Conservation (phyloP, 2,113 vertebrate species). For the Oryzias woworae region DNA sequence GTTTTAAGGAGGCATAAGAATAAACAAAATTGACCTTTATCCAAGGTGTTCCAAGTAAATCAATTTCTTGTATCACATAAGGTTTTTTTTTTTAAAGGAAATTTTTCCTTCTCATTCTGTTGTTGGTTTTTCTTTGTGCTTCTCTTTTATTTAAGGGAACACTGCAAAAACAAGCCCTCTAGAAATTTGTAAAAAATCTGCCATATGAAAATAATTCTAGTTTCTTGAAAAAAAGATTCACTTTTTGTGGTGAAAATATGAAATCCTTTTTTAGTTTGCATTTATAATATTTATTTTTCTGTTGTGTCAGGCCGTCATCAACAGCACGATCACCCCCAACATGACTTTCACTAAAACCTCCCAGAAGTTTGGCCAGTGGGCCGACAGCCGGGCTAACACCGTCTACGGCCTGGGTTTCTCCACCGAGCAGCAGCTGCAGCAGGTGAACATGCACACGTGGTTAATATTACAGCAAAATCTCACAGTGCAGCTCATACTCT, state of each 20-base stretch:
- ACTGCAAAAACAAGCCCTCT: no score
- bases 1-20: no score
- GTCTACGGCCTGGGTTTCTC: conserved; percentile 94
- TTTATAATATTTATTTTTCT: neutral
- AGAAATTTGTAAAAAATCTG: no score
- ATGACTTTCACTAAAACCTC: conserved; percentile 99
- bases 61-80: no score
- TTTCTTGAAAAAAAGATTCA: neutral
- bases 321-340: conserved; percentile 96
- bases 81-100: no score
- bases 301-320: conserved; percentile 89
- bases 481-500: neutral
- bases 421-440: conserved; percentile 90
- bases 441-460: conserved; percentile 73
- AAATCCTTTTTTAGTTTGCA: neutral
- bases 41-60: no score
- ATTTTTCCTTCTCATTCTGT: no score
- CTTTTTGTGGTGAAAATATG: neutral
- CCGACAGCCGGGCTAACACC: conserved; percentile 93
- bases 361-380: conserved; percentile 98
- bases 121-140: no score
- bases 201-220: no score
- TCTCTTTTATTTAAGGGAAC: no score
- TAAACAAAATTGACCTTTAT: no score
- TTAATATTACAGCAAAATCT: neutral